Conservation (phyloP, 2,888 invertebrate genomes). For the Hemithea aestivaria region DNA sequence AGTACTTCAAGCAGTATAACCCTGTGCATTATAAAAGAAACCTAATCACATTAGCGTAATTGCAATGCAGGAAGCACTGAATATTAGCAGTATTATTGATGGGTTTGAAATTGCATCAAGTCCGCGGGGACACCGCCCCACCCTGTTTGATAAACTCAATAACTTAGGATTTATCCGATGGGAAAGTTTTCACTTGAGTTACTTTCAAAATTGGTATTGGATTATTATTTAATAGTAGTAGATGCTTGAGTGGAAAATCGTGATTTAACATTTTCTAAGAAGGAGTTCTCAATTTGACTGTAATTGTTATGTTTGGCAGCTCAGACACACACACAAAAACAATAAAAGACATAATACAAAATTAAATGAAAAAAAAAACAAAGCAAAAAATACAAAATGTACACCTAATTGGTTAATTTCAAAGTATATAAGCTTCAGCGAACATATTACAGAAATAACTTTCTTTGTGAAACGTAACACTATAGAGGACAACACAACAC, state of each 20-base stretch:
- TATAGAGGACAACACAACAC: background rate
- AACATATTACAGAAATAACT: background rate
- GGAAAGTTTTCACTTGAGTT: background rate
- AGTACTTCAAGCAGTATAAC: conserved; percentile 7
- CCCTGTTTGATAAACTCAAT: conserved; percentile 25
- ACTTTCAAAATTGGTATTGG: too few relatives aligned
- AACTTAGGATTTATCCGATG: conserved; percentile 20
- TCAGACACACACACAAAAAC: too few relatives aligned
- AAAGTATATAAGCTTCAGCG: too few relatives aligned
- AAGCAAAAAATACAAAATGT: too few relatives aligned
- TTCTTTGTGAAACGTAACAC: background rate
- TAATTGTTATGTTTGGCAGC: too few relatives aligned
- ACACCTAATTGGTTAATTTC: too few relatives aligned
- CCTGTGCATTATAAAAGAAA: conserved; percentile 30
- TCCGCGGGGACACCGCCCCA: conserved; percentile 52
- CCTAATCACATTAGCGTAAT: conserved; percentile 71
- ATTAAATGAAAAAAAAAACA: too few relatives aligned
- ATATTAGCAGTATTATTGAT: conserved; percentile 70
- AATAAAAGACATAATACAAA: too few relatives aligned
- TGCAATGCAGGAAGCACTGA: conserved; percentile 66
- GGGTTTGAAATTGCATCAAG: conserved; percentile 71
- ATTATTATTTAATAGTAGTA: too few relatives aligned
- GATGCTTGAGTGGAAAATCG: too few relatives aligned
- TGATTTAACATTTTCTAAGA: too few relatives aligned
- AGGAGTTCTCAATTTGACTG: too few relatives aligned